phyloP scores from a whole-genome alignment of 2,113 vertebrate species.

The Petrocephalus zakoni region DNA sequence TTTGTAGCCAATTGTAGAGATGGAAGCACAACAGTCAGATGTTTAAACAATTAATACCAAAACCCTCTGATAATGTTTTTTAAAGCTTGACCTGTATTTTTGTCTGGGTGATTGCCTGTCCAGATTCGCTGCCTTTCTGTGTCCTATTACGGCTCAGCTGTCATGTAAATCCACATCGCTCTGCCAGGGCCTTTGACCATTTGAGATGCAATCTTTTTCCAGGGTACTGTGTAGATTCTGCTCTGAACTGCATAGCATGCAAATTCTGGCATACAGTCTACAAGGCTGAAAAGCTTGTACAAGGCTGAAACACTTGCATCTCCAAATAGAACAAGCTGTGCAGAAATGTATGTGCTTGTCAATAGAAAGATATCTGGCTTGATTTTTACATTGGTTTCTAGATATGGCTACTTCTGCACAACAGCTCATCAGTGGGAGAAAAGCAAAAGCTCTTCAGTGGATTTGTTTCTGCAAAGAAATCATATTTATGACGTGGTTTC shows the following conservation, averaged over 20 bases:
- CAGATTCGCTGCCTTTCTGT: constrained; percentile 26
- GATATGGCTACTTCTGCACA: background rate
- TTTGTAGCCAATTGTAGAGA: background rate
- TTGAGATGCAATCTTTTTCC: background rate
- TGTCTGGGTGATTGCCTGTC: constrained; percentile 4
- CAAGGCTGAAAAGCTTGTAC: background rate
- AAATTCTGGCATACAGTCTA: background rate
- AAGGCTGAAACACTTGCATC: background rate
- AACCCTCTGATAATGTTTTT: background rate
- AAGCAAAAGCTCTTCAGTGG: background rate
- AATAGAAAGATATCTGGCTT: background rate
- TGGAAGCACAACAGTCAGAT: background rate
- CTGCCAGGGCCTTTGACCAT: constrained; percentile 16
- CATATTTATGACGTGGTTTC: background rate
- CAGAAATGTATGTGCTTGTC: background rate
- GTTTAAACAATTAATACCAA: background rate
- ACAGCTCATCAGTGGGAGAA: background rate
- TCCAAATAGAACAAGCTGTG: background rate
- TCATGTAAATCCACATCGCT: constrained; percentile 28
- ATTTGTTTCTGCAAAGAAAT: background rate
- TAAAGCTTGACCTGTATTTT: background rate
- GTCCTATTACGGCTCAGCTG: constrained; percentile 32
- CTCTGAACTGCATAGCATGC: background rate
- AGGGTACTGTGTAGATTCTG: background rate
- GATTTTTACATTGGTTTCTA: background rate